phyloP scores from a whole-genome alignment of 1,140 invertebrate species.

The Drepana arcuata region DNA sequence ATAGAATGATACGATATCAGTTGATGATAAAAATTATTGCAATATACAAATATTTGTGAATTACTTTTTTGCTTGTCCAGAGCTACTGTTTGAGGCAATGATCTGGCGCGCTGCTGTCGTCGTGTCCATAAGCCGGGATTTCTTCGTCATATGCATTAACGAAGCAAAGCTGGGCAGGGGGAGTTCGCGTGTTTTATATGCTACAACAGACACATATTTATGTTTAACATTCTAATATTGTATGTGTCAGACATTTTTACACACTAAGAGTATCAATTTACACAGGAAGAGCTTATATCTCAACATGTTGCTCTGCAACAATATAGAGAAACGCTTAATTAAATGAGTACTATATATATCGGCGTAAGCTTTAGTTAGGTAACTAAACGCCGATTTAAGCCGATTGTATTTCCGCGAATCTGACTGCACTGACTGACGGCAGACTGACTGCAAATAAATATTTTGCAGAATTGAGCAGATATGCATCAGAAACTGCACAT shows the following conservation, averaged over 20 bases:
- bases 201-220: conserved; percentile 22
- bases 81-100: conserved; percentile 69
- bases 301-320: background rate
- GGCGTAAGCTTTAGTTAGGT: no score
- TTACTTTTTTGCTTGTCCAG: conserved; percentile 41
- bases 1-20: no score
- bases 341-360: no score
- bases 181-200: conserved; percentile 42
- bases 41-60: conserved; percentile 14
- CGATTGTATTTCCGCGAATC: no score
- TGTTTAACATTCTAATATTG: conserved; percentile 2
- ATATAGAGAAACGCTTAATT: background rate
- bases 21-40: conserved; percentile 5
- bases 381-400: no score
- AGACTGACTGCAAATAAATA: no score
- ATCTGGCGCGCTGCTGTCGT: conserved; percentile 76
- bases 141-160: conserved; percentile 74
- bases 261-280: background rate
- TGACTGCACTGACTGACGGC: no score
- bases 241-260: background rate
- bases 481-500: no score
- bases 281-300: background rate
- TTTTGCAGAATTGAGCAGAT: no score
- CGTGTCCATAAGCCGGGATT: conserved; percentile 74
- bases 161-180: conserved; percentile 36